Percentiles rank a stretch among this genome's conserved stretches.
These are phyloP conservation scores for Momotus momota DNA, from an alignment of 2,797 vertebrate species.

Conservation along the genomic window DNA sequence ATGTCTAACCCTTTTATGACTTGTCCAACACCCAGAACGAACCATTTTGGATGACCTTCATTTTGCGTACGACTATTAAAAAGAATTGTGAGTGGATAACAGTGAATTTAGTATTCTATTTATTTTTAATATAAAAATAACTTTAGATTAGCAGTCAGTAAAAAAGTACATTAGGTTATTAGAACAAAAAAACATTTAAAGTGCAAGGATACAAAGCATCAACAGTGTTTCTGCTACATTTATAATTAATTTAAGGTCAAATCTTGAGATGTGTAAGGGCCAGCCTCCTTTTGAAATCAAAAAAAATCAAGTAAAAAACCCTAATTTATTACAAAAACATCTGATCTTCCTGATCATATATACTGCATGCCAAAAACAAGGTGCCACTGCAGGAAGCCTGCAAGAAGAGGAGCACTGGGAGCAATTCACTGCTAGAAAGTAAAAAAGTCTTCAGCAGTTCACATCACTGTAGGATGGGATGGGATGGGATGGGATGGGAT, in stretches of 20 bases:
- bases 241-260: neutral
- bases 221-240: neutral
- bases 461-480: neutral
- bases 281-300: neutral
- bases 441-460: neutral
- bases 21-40: conserved; percentile 93
- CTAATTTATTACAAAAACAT: neutral
- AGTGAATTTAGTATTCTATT: neutral
- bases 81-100: neutral
- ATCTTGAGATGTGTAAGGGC: neutral
- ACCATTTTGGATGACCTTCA: conserved; percentile 94
- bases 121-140: neutral
- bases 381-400: neutral
- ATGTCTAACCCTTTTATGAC: conserved; percentile 94
- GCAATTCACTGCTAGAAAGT: neutral
- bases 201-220: neutral
- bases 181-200: neutral
- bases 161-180: neutral
- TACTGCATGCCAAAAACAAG: neutral
- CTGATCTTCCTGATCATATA: neutral
- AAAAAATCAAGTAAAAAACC: rapidly evolving
- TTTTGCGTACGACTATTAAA: conserved; percentile 88
- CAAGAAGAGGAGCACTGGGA: neutral
- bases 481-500: neutral
- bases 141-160: neutral